Evolutionary conservation across 2,797 vertebrate genomes (phyloP).

Genomic region (Numenius phaeopus): DNA sequence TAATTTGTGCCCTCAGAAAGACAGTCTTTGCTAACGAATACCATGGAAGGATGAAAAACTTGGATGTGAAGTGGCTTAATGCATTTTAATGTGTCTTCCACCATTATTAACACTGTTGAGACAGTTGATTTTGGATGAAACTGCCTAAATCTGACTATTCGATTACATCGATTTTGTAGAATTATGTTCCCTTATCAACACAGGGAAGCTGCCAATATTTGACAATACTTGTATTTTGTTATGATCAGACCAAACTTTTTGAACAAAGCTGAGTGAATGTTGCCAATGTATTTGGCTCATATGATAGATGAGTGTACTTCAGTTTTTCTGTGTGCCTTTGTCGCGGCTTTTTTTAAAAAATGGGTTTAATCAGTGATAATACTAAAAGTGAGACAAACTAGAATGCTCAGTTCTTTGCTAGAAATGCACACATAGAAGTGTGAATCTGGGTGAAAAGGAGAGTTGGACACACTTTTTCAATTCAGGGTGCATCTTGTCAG

Average conservation of each 20-base stretch:
- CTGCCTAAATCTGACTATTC: not conserved
- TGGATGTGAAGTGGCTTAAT: not conserved
- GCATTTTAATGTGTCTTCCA: not conserved
- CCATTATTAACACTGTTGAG: not conserved
- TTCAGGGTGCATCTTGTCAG: not conserved
- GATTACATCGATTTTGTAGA: not conserved
- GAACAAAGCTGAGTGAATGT: not conserved
- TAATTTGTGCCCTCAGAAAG: not conserved
- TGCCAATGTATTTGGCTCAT: not conserved
- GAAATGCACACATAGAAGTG: not conserved
- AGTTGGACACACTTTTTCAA: fast-evolving
- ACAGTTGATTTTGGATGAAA: not conserved
- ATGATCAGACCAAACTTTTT: not conserved
- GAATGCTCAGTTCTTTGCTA: not conserved
- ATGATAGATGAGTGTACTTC: not conserved
- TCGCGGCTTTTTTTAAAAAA: not conserved
- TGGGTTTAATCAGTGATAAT: not conserved
- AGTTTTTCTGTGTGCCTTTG: not conserved
- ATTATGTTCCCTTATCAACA: not conserved
- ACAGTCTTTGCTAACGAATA: not conserved
- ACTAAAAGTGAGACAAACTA: not conserved
- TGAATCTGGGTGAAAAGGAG: not conserved
- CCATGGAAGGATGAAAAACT: not conserved
- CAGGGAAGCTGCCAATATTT: not conserved
- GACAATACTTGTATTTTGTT: not conserved